Evolutionary conservation across 2,797 vertebrate genomes (phyloP), one percentile per base, ranked within the genome.

Genomic region (Macropus fuliginosus): DNA sequence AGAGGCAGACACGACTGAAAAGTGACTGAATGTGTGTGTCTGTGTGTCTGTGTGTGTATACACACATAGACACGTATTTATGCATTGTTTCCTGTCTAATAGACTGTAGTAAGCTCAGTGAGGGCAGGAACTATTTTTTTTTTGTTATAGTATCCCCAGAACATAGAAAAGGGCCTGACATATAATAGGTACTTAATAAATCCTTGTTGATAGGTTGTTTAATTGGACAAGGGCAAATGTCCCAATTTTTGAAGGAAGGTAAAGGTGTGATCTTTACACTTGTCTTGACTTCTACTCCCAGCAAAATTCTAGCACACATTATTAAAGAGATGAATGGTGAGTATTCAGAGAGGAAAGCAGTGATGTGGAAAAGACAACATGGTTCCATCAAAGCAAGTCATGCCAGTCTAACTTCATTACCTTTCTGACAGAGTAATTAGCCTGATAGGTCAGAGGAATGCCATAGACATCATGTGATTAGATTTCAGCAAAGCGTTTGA

Each of bases 321-420:
- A 87, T 27, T 87, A 87, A 87, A 46, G 74, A 50, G 74, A 27
- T 87, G 40, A 87, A 27, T 87, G 74, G 74, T 46, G 40, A 50
- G 21, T 40, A 87, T 87, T 87, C 46, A 87, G 74, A 87, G 46
- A 87, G 21, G 74, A 87, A 28, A 87, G 74, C 74, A 50, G 74
- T 87, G 40, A 50, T 87, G 40, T 87, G 74, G 74, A 87, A 87
- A 81, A 87, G 31, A 40, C 74, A 87, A 50, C 74, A 87, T 87
- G 74, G 40, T 87, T 87, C 46, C 74, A 87, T 46, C 74, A 46
- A 87, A 87, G 74, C 74, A 87, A 87, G 74, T 87, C 74, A 46
- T 87, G 74, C 74, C 40, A 50, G 74, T 87, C 74, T 50, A 87
- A 87, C 74, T 87, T 87, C 74, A 87, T 87, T 87, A 87, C 74